Base-by-base conservation (phyloP, 2,113 vertebrate species). In the Oryzias curvinotus region DNA sequence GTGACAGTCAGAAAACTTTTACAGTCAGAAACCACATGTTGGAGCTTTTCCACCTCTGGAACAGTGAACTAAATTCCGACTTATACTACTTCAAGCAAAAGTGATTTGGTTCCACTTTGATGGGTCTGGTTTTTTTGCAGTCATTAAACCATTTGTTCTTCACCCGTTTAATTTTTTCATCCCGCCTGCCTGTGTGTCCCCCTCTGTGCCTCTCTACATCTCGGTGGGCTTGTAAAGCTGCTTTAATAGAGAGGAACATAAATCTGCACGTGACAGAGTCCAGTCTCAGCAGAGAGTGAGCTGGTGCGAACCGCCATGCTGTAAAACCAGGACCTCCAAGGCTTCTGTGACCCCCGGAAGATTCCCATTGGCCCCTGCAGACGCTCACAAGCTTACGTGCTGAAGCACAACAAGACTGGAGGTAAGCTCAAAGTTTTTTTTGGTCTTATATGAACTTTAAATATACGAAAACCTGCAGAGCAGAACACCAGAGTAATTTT, bases 171-270 rank as follows among this genome's bases (percentile, higher is more conserved):
- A 51, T 67, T 57, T 58, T 47, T 77, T 73, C 64, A 66, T 62
- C 73, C 57, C 75, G 36, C 10, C 56, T 46, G 51, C 44, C 59
- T 69, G 60, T 52, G 51, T 16, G 61, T 72, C 71, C 70, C 79
- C 53, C 62, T 14, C 63, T 65, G 66, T 57, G 45, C 13, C 54
- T 59, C 71, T 59, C 62, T 52, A 28, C 72, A 47, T 80, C 74
- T 73, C 65, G 4, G 65, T 43, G 68, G 73, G 65, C 87, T 85
- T 85, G 84, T 89, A 85, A 89, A 88, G 68, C 50, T 63, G 62
- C 64, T 88, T 90, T 88, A 87, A 88, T 85, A 82, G 79, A 68
- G 79, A 82, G 55, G 64, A 77, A 81, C 85, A 88, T 90, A 89
- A 88, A 90, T 90, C 85, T 88, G 62, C 52, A 70, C 60, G 77